phyloP scores from a whole-genome alignment of 2,888 invertebrate species.

The Empis stercorea region DNA sequence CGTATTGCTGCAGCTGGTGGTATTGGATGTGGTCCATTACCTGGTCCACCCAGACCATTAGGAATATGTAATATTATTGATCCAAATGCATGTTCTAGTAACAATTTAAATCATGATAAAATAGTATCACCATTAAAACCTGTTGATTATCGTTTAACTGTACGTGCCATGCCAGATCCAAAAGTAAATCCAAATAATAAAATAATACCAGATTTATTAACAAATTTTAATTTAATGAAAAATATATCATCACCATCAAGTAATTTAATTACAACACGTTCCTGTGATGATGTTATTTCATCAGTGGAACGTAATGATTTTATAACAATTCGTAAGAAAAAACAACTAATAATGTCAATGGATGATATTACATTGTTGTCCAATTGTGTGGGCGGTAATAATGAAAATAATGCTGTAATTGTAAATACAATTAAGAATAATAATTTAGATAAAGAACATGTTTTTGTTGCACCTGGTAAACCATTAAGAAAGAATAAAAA shows the following conservation, averaged over 20 bases:
- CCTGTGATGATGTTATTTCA: constrained; percentile 45
- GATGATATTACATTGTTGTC: constrained; percentile 46
- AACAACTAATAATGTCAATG: constrained; percentile 39
- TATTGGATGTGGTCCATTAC: constrained; percentile 1
- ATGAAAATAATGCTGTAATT: constrained; percentile 12
- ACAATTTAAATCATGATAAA: constrained; percentile 2
- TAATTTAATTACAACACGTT: constrained; percentile 34
- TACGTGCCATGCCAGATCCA: constrained; percentile 54
- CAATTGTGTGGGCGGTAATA: constrained; percentile 12
- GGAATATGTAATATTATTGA: constrained; percentile 28
- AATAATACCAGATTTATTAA: constrained; percentile 25
- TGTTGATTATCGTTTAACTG: constrained; percentile 40
- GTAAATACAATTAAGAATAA: constrained; percentile 7
- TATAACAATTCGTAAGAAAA: constrained; percentile 17
- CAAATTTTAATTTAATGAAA: constrained; percentile 40
- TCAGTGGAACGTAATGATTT: constrained; percentile 24
- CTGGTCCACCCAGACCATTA: constrained; percentile 18
- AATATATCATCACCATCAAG: constrained; percentile 11
- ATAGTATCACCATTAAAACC: constrained; percentile 11
- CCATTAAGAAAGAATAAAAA: constrained; percentile 8
- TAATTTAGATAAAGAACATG: constrained; percentile 30
- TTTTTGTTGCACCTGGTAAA: constrained; percentile 22
- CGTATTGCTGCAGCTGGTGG: constrained; percentile 10
- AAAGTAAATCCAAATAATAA: constrained; percentile 41
- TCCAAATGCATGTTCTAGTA: constrained; percentile 6